Conservation (phyloP, 2,113 vertebrate species). For the Athene cunicularia region DNA sequence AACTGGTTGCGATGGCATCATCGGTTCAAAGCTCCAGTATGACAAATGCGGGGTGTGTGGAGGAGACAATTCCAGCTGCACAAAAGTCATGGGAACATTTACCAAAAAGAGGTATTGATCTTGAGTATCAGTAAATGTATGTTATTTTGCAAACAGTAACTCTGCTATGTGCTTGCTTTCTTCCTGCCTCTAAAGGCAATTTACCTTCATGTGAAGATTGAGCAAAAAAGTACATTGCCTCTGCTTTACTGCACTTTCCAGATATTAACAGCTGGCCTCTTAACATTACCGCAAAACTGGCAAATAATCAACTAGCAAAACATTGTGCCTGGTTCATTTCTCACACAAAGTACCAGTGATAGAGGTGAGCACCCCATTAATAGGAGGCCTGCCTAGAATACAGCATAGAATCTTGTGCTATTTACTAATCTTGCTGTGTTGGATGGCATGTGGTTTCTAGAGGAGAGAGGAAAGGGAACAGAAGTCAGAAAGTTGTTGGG, state of each 20-base stretch:
- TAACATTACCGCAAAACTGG: not conserved
- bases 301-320: not conserved
- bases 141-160: not conserved
- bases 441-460: not conserved
- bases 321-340: not conserved
- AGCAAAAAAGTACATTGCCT: not conserved
- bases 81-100: conserved; percentile 90
- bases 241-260: not conserved
- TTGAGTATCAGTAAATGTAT: not conserved
- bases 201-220: not conserved
- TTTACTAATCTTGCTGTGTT: not conserved
- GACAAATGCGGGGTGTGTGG: conserved; percentile 96
- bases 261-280: not conserved
- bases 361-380: not conserved
- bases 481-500: not conserved
- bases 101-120: conserved; percentile 90
- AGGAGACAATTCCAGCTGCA: conserved; percentile 91
- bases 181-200: not conserved
- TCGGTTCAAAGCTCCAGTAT: conserved; percentile 95
- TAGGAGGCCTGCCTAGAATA: not conserved
- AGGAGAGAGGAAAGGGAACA: not conserved
- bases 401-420: not conserved
- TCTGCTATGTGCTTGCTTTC: not conserved
- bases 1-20: conserved; percentile 94
- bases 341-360: not conserved